Conservation (phyloP, 1,140 invertebrate genomes). For the Scaptomyza graminum region DNA sequence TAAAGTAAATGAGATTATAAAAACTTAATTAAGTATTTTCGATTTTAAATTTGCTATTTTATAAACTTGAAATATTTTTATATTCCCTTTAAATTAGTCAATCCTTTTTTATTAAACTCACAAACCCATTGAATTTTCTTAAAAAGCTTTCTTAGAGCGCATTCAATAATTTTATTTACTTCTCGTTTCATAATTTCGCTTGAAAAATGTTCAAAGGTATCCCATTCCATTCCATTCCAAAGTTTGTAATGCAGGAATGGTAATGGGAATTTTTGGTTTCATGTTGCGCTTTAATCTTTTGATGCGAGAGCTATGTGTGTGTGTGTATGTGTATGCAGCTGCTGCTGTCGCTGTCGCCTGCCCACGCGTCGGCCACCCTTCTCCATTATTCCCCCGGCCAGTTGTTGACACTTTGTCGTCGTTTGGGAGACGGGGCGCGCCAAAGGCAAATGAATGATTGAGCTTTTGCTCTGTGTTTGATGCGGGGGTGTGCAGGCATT, state of each 20-base stretch:
- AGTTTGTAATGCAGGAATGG: neutral
- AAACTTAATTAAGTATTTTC: neutral
- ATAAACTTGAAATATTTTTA: too few species aligned
- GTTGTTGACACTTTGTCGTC: conserved; percentile 33
- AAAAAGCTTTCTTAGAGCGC: neutral
- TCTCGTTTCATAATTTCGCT: conserved; percentile 30
- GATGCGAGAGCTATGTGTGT: conserved; percentile 60
- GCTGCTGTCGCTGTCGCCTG: conserved; percentile 46
- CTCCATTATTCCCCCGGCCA: conserved; percentile 6
- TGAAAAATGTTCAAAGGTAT: conserved; percentile 60
- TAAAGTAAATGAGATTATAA: neutral
- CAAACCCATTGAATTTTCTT: too few species aligned
- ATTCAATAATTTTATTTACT: conserved; percentile 1
- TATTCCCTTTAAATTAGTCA: too few species aligned
- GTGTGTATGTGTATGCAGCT: conserved; percentile 49
- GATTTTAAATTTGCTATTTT: too few species aligned
- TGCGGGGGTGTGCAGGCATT: conserved; percentile 31
- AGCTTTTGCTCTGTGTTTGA: conserved; percentile 39
- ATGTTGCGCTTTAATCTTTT: conserved; percentile 73
- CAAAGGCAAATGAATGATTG: conserved; percentile 58
- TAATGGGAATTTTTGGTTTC: conserved; percentile 62
- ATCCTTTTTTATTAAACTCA: too few species aligned
- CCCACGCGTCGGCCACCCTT: conserved; percentile 51
- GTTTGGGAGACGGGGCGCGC: conserved; percentile 35
- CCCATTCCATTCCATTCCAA: conserved; percentile 63